Base-by-base conservation (phyloP, 2,113 vertebrate genomes). In the Toxotes jaculatrix region DNA sequence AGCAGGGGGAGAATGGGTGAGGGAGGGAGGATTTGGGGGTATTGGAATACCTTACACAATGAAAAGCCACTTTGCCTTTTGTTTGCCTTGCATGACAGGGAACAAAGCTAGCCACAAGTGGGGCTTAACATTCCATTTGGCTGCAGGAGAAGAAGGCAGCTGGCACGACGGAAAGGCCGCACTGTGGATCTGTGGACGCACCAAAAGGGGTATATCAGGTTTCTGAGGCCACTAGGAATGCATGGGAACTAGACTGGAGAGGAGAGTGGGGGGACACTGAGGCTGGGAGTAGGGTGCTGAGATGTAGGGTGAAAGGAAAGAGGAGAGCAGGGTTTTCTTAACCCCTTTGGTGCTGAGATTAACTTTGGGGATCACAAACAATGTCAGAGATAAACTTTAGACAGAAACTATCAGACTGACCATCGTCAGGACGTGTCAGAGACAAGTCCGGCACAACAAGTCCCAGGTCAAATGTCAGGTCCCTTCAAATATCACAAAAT, bases 91-190 rank as follows among this genome's bases (percentile, higher is more conserved):
- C 73, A 76, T 89, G 87, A 75, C 57, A 12, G 71, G 82, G 77
- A 82, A 90, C 83, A 86, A 81, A 83, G 75, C 77, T 47, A 3
- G 81, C 74, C 85, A 90, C 91, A 90, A 93, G 91, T 91, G 82
- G 77, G 66, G 93, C 91, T 93, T 93, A 91, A 90, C 88, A 94
- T 94, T 94, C 92, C 93, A 86, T 62, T 77, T 61, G 77, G 83
- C 80, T 77, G 90, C 64, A 90, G 89, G 36, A 75, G 82, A 83
- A 79, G 63, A n/a, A 72, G 81, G 88, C 86, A 88, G 89, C 77
- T 87, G 89, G 89, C 84, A 77, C 71, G n/a, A 71, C 65, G 74
- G 75, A 86, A 79, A 79, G 80, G 81, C 87, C 68, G 77, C 38
- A 11, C 69, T 21, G 49, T 14, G 64, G 71, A 67, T 79, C 77